Conservation (phyloP, 92 coral and sea anemone species). For the Palythoa grandiflora region DNA sequence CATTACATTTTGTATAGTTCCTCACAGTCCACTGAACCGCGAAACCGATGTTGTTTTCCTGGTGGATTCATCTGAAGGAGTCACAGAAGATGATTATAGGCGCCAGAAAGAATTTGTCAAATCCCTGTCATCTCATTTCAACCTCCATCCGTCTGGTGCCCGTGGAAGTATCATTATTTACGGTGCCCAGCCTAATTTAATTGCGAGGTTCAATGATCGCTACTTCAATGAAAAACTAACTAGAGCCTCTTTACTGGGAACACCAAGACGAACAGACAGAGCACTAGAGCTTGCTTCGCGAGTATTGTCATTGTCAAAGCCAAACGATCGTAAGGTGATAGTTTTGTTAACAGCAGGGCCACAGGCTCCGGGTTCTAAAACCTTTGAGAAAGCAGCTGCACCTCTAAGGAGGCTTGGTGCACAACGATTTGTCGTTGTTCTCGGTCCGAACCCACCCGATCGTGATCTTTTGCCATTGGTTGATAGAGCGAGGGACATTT, state of each 20-base stretch:
- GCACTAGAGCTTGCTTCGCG: conserved; percentile 62
- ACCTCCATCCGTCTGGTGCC: conserved; percentile 44
- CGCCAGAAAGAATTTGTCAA: conserved; percentile 72
- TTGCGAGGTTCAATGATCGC: conserved; percentile 42
- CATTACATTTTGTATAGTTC: neutral
- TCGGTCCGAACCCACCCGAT: neutral
- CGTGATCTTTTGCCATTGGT: conserved; percentile 9
- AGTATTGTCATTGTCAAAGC: conserved; percentile 50
- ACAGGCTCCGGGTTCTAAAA: conserved; percentile 51
- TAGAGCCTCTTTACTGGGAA: conserved; percentile 46
- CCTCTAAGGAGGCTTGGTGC: conserved; percentile 72
- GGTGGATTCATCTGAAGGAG: conserved; percentile 70
- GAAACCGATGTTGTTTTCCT: conserved; percentile 75
- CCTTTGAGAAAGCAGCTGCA: conserved; percentile 68
- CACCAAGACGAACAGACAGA: neutral
- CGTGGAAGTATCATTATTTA: conserved; percentile 66
- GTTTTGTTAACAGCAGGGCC: conserved; percentile 73
- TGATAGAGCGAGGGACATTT: conserved; percentile 1
- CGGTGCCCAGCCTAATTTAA: conserved; percentile 53
- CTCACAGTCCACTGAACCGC: conserved; percentile 14
- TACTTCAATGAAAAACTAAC: conserved; percentile 40
- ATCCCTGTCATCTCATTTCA: conserved; percentile 40
- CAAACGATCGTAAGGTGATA: conserved; percentile 37
- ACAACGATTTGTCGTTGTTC: conserved; percentile 43
- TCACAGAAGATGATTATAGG: conserved; percentile 51